These are phyloP conservation scores for Camelus bactrianus DNA, from an alignment of 2,113 vertebrate genomes.

Conservation along the genomic window DNA sequence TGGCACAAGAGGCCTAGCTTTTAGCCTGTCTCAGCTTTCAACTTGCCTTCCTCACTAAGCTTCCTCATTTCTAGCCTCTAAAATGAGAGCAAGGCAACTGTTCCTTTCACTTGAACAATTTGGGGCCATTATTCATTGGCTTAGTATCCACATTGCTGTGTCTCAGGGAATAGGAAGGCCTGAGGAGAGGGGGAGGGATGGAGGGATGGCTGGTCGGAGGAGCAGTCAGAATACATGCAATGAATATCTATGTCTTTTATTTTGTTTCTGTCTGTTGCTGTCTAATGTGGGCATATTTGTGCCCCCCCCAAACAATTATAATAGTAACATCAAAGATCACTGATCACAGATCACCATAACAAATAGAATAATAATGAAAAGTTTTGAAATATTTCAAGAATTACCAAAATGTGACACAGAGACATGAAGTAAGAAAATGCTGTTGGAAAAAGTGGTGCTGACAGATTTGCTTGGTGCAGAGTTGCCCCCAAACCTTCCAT, in stretches of 20 bases:
- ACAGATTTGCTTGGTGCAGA: no score
- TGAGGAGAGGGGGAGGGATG: background rate
- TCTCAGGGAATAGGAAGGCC: background rate
- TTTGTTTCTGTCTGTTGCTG: no score
- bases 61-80: background rate
- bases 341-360: no score
- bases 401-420: no score
- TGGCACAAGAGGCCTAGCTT: background rate
- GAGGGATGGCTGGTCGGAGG: background rate
- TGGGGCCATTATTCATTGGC: background rate
- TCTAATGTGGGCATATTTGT: background rate
- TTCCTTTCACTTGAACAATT: background rate
- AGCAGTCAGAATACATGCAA: background rate
- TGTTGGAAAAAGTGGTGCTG: no score
- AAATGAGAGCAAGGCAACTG: background rate
- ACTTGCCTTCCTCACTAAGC: background rate
- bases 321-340: no score
- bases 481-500: no score
- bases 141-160: background rate
- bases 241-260: no score
- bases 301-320: background rate
- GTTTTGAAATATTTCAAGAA: no score
- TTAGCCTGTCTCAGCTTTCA: background rate
- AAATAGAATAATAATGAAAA: no score
- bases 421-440: no score